Conservation (phyloP, 1,140 invertebrate genomes). For the Brachionus plicatilis region DNA sequence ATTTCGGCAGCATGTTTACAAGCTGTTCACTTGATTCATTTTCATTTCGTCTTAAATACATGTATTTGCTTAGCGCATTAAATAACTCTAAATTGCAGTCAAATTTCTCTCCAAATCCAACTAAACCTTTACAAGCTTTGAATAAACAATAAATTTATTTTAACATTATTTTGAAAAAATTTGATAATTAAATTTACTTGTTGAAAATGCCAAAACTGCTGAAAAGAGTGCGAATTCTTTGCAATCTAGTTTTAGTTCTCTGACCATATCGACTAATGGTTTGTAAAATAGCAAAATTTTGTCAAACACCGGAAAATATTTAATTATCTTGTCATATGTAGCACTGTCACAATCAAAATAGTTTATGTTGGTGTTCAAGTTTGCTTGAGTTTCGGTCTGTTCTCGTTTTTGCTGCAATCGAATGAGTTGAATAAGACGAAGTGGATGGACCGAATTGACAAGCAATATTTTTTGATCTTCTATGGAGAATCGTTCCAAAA, state of each 20-base stretch:
- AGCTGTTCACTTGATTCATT: constrained; percentile 27
- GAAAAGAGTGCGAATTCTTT: constrained; percentile 12
- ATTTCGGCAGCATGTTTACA: neutral
- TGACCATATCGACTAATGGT: neutral
- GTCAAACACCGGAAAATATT: neutral
- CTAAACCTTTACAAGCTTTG: constrained; percentile 1
- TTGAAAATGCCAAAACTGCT: constrained; percentile 24
- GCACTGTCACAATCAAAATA: constrained; percentile 11
- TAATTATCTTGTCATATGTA: neutral
- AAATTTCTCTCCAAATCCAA: neutral
- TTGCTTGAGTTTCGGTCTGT: constrained; percentile 7
- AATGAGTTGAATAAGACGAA: constrained; percentile 5
- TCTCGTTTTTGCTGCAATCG: constrained; percentile 13
- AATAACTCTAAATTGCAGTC: constrained; percentile 35
- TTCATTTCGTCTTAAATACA: constrained; percentile 32
- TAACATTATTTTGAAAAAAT: neutral
- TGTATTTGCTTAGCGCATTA: constrained; percentile 8
- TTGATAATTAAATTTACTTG: neutral
- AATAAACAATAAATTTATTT: neutral
- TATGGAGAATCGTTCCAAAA: neutral
- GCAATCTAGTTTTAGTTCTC: neutral
- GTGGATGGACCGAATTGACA: neutral
- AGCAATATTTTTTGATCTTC: constrained; percentile 7
- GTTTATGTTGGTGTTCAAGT: neutral
- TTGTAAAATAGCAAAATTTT: neutral